Conservation (phyloP, 2,797 vertebrate species). For the Pteronotus mesoamericanus region DNA sequence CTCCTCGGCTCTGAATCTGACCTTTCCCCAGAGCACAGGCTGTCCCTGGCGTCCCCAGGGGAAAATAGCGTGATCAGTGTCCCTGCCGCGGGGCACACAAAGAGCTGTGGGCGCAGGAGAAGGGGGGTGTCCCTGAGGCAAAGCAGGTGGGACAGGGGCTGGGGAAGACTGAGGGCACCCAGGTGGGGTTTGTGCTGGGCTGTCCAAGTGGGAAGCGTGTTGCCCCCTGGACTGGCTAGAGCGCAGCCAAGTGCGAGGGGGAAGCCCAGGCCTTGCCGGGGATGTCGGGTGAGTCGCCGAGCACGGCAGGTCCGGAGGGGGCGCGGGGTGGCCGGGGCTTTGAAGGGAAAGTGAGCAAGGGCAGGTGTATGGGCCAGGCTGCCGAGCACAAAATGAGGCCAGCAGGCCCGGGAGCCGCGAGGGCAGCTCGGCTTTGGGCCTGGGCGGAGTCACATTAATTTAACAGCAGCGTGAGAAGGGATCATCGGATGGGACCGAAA, state of each 20-base stretch:
- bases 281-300: background rate
- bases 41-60: background rate
- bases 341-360: background rate
- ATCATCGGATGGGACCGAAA: background rate
- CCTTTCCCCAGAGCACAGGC: background rate
- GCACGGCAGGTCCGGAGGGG: background rate
- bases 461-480: background rate
- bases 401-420: accelerated
- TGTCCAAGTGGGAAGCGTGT: background rate
- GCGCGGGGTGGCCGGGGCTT: background rate
- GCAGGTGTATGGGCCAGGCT: background rate
- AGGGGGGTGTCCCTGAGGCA: background rate
- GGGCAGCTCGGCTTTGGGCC: background rate
- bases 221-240: background rate
- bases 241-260: background rate
- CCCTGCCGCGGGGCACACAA: background rate
- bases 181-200: background rate
- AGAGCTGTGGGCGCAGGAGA: background rate
- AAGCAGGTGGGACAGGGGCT: background rate
- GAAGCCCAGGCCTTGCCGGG: background rate
- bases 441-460: background rate
- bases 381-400: background rate
- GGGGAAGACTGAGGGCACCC: background rate
- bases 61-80: background rate
- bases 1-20: background rate